Base-by-base conservation (phyloP, 2,113 vertebrate genomes). In the Falcunculus frontatus region DNA sequence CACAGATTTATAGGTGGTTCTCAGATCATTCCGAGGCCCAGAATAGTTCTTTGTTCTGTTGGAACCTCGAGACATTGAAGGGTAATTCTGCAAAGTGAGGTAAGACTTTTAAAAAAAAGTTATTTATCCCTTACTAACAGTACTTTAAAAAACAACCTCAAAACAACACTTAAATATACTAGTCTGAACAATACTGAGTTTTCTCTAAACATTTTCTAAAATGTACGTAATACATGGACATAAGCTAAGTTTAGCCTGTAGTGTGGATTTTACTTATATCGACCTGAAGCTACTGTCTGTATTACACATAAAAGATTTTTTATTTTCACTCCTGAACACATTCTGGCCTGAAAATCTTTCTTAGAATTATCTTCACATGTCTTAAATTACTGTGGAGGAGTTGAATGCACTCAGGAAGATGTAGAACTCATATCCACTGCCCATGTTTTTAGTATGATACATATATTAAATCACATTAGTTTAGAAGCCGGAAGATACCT, bases 321-420 rank as follows among this genome's bases (percentile, higher is more conserved):
- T 68, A 13, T 90, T 49, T 64, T 50, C 42, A 27, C 67, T 82
- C 50, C 70, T 70, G 46, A 65, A 23, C 30, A 26, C 5, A 57
- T 30, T 39, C 50, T 95, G 47, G 10, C 47, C 25, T 49, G 26
- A 90, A 94, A 84, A 81, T 4, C 23, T 69, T 46, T 35, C 47
- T 63, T 59, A 75, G 56, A 89, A 39, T 93, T 88, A 95, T 70
- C 76, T 76, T 91, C 81, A 93, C 11, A 19, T 91, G 73, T 92
- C 67, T 97, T 88, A 87, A 90, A 92, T 97, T 95, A 96, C 62
- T 88, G 65, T 57, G 70, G 59, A 68, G 73, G 53, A 91, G 70
- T 64, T 55, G 16, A 90, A 44, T 57, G 30, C 7, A 79, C 50
- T 73, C 29, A 50, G 50, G 17, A 84, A 89, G 67, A 95, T 85